Percentiles rank a stretch among this genome's conserved stretches.
phyloP scores from a whole-genome alignment of 2,888 invertebrate genomes.

The Drosophila hamatofila region DNA sequence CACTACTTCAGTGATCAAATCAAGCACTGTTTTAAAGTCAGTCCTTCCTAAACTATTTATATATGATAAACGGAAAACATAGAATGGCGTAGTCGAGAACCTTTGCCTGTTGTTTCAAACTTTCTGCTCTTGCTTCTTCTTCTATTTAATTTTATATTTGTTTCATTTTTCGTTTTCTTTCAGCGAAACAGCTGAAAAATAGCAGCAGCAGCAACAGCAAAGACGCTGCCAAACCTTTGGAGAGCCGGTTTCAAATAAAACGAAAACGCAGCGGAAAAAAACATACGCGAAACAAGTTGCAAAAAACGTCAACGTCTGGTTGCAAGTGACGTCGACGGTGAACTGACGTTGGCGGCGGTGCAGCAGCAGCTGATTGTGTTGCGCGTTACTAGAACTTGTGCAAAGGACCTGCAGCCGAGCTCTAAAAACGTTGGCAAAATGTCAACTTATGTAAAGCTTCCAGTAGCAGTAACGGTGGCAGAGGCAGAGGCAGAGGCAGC shows the following conservation, averaged over 20 bases:
- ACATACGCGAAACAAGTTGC: constrained; percentile 52
- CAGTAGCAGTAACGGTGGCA: constrained; percentile 16
- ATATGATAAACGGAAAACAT: background rate
- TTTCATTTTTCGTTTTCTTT: constrained; percentile 11
- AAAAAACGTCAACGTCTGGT: constrained; percentile 51
- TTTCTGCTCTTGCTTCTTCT: constrained; percentile 23
- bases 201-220: constrained; percentile 47
- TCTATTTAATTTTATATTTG: constrained; percentile 15
- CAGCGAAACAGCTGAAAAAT: constrained; percentile 70
- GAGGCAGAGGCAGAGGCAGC: constrained; percentile 13
- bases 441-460: constrained; percentile 77
- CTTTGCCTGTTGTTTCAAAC: constrained; percentile 20
- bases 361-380: constrained; percentile 72
- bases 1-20: background rate
- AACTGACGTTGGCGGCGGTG: constrained; percentile 26
- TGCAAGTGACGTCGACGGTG: constrained; percentile 54
- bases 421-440: constrained; percentile 64
- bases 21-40: background rate
- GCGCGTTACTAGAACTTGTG: constrained; percentile 67
- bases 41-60: background rate
- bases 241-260: constrained; percentile 68
- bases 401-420: constrained; percentile 78
- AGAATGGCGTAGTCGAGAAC: background rate
- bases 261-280: constrained; percentile 39
- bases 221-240: constrained; percentile 67